These are phyloP conservation scores for Papilio polytes DNA, from an alignment of 1,140 invertebrate genomes.

Conservation along the genomic window DNA sequence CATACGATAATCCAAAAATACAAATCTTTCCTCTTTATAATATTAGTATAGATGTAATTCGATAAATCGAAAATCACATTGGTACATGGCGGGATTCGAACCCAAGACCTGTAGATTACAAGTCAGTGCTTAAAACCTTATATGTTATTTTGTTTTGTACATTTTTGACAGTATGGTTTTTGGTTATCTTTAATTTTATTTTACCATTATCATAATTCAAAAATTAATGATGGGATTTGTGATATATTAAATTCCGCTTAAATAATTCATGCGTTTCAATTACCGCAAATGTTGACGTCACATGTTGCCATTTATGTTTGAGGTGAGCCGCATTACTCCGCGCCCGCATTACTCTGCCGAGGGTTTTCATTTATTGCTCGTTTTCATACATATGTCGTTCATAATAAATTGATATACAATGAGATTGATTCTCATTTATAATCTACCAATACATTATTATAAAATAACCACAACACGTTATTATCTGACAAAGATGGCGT, in stretches of 20 bases:
- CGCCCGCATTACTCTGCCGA: background rate
- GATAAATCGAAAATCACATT: too few relatives aligned
- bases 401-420: background rate
- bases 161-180: too few relatives aligned
- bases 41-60: too few relatives aligned
- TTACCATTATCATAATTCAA: background rate
- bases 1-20: too few relatives aligned
- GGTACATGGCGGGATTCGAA: too few relatives aligned
- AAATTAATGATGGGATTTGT: background rate
- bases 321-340: background rate
- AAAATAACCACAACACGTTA: background rate
- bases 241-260: background rate
- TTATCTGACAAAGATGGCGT: too few relatives aligned
- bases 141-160: too few relatives aligned
- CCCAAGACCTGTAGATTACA: too few relatives aligned
- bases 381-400: background rate
- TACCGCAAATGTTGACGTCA: constrained; percentile 20
- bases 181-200: background rate
- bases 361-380: background rate
- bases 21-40: too few relatives aligned
- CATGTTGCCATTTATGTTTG: constrained; percentile 25
- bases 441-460: background rate
- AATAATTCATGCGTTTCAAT: constrained; percentile 17
- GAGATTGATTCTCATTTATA: background rate
- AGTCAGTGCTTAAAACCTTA: too few relatives aligned